Percentiles rank a stretch among this genome's conserved stretches.
These are phyloP conservation scores for Sylvia borin DNA, from an alignment of 2,797 vertebrate species.

Conservation along the genomic window DNA sequence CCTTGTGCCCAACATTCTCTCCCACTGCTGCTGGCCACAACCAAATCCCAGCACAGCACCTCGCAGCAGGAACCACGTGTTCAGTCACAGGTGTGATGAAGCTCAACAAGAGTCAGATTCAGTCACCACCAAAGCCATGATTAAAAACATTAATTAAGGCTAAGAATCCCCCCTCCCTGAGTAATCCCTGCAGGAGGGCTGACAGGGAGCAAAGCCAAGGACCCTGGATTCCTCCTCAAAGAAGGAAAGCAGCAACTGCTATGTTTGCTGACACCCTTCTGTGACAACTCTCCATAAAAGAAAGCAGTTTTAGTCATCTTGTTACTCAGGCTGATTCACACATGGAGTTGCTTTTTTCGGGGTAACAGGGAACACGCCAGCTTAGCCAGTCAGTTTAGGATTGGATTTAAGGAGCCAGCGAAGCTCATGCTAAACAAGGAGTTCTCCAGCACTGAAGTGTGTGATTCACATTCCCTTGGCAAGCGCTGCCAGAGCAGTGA, in stretches of 20 bases:
- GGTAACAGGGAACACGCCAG: not conserved
- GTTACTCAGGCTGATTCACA: conserved; percentile 66
- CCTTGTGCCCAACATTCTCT: accelerated
- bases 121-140: not conserved
- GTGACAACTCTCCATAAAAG: conserved; percentile 29
- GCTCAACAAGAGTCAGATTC: not conserved
- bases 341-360: conserved; percentile 44
- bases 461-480: conserved; percentile 57
- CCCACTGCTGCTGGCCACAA: not conserved
- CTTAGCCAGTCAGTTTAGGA: not conserved
- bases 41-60: not conserved
- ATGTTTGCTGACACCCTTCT: conserved; percentile 63
- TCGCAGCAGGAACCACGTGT: accelerated
- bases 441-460: not conserved
- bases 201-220: conserved; percentile 4
- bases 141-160: not conserved
- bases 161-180: not conserved
- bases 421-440: conserved; percentile 10
- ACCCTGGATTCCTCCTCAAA: not conserved
- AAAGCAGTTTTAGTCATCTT: conserved; percentile 60
- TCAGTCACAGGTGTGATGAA: not conserved
- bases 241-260: conserved; percentile 33
- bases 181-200: not conserved
- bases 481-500: not conserved
- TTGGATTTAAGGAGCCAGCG: not conserved